phyloP scores from a whole-genome alignment of 2,888 invertebrate genomes.

The Cantharis rustica region DNA sequence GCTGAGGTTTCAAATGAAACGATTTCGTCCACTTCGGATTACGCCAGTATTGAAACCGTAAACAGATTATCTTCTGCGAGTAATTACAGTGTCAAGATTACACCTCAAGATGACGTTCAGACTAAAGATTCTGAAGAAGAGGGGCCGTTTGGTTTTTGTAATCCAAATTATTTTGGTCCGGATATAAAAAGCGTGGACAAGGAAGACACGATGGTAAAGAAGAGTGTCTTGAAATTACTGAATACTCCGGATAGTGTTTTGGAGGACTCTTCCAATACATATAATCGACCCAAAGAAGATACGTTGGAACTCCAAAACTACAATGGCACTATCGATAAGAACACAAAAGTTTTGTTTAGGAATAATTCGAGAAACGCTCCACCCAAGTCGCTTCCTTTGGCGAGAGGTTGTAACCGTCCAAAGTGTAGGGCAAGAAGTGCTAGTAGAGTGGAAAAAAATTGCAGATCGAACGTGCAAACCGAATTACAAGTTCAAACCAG shows the following conservation, averaged over 20 bases:
- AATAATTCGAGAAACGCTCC: conserved; percentile 49
- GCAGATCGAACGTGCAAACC: conserved; percentile 47
- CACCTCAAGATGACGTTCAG: conserved; percentile 50
- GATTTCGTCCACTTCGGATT: conserved; percentile 74
- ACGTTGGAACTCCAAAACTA: conserved; percentile 50
- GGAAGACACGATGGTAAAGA: conserved; percentile 34
- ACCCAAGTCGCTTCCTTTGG: conserved; percentile 58
- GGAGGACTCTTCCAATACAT: conserved; percentile 21
- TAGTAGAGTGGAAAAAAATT: conserved; percentile 59
- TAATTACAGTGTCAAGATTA: conserved; percentile 55
- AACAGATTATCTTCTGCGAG: conserved; percentile 61
- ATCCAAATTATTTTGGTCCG: conserved; percentile 76
- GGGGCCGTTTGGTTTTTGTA: conserved; percentile 70
- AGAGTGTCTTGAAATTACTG: conserved; percentile 54
- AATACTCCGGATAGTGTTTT: conserved; percentile 65
- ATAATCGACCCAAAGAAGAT: conserved; percentile 39
- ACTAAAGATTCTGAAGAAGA: conserved; percentile 44
- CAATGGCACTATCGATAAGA: conserved; percentile 46
- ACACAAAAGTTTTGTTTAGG: conserved; percentile 51
- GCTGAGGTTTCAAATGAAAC: conserved; percentile 62
- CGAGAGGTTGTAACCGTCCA: conserved; percentile 51
- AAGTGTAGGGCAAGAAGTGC: conserved; percentile 63
- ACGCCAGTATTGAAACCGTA: conserved; percentile 74
- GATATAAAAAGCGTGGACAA: conserved; percentile 58
- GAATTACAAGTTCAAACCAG: conserved; percentile 34